Evolutionary conservation across 2,888 invertebrate species (phyloP).

Genomic region (Coleophora deauratella): DNA sequence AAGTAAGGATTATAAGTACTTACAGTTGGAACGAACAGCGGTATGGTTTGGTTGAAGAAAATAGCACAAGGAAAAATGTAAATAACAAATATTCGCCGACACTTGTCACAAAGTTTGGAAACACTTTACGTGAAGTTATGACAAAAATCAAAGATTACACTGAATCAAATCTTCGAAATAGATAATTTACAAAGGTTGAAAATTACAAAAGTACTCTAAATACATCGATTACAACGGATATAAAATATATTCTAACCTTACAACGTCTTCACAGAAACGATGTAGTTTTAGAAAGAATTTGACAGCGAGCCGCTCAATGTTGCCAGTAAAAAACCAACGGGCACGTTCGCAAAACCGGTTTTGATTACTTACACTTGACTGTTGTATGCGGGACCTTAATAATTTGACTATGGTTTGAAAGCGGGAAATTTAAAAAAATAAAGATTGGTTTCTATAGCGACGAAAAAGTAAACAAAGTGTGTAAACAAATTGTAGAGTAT

Average conservation of each 20-base stretch:
- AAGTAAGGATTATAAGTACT: constrained; percentile 1
- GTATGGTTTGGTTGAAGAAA: not conserved
- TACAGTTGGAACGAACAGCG: not conserved
- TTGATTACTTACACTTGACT: too few species aligned
- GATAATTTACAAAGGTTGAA: not conserved
- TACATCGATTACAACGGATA: constrained; percentile 42
- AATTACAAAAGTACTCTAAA: constrained; percentile 3
- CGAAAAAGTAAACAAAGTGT: not conserved
- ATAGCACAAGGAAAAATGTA: not conserved
- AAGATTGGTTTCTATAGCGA: not conserved
- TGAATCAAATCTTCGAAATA: too few species aligned
- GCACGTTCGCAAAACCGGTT: too few species aligned
- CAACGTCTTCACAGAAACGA: constrained; percentile 57
- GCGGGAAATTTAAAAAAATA: not conserved
- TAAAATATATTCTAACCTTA: constrained; percentile 55
- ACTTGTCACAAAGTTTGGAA: too few species aligned
- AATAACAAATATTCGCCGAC: constrained; percentile 5
- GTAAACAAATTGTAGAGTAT: too few species aligned
- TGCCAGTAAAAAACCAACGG: constrained; percentile 7
- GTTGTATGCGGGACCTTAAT: too few species aligned
- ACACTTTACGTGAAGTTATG: too few species aligned
- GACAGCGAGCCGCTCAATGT: constrained; percentile 11
- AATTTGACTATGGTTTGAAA: too few species aligned
- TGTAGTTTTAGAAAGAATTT: constrained; percentile 48
- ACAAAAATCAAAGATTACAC: too few species aligned